Percentiles rank a stretch among this genome's conserved stretches.
Conservation (phyloP, 2,888 invertebrate species). For the Lordiphosa fenestrarum region DNA sequence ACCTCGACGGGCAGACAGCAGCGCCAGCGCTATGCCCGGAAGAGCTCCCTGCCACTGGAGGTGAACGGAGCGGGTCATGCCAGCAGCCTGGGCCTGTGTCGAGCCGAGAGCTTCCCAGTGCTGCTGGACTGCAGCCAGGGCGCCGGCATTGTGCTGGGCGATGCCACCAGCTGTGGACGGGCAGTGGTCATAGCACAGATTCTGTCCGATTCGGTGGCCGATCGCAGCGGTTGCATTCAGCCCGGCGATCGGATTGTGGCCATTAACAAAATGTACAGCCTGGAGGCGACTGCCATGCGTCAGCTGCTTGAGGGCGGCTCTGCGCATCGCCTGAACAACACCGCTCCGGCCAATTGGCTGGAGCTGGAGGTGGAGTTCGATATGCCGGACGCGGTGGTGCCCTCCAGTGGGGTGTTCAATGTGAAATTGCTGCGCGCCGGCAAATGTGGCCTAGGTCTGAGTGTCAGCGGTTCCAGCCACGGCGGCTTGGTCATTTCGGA, state of each 20-base stretch:
- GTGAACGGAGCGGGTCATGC: slow-evolving; percentile 46
- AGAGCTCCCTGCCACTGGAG: slow-evolving; percentile 81
- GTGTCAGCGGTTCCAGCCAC: slow-evolving; percentile 87
- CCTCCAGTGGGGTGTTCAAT: slow-evolving; percentile 93
- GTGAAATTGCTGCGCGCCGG: slow-evolving; percentile 90
- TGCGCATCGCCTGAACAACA: slow-evolving; percentile 8
- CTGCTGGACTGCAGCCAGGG: slow-evolving; percentile 80
- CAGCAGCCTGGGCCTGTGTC: slow-evolving; percentile 77
- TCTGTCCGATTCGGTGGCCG: slow-evolving; percentile 78
- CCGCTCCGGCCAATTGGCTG: slow-evolving; percentile 83
- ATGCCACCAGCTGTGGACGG: slow-evolving; percentile 72
- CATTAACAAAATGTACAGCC: slow-evolving; percentile 89
- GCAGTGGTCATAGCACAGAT: slow-evolving; percentile 78
- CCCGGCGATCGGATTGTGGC: slow-evolving; percentile 91
- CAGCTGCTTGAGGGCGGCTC: slow-evolving; percentile 77
- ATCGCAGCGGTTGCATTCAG: slow-evolving; percentile 88
- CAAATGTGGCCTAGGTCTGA: slow-evolving; percentile 91
- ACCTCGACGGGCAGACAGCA: slow-evolving; percentile 57
- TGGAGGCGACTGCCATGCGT: slow-evolving; percentile 83
- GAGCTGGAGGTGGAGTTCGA: slow-evolving; percentile 93
- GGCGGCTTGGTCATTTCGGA: slow-evolving; percentile 90
- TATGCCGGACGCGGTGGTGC: slow-evolving; percentile 94
- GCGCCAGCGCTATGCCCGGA: slow-evolving; percentile 80
- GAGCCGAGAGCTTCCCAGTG: slow-evolving; percentile 80
- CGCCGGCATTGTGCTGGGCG: slow-evolving; percentile 78